A percentile compares a stretch with the other conserved stretches of the same genome.
phyloP scores from a whole-genome alignment of 2,797 vertebrate genomes.

The Notolabrus celidotus region DNA sequence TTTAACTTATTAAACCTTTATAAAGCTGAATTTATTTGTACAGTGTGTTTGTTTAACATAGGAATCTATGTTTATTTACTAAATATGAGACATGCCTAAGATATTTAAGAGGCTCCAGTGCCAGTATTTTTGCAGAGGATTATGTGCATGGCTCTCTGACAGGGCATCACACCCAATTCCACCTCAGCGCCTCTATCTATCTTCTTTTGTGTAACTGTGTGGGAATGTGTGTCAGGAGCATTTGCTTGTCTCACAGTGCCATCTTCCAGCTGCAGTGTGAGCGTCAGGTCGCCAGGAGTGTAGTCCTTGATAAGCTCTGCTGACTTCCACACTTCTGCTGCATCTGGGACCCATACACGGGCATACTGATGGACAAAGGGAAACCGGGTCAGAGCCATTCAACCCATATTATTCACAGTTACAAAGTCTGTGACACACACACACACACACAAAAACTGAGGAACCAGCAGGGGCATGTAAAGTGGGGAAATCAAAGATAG shows the following conservation, averaged over 20 bases:
- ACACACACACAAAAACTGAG: neutral
- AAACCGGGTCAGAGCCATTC: constrained; percentile 35
- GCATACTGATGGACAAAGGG: constrained; percentile 86
- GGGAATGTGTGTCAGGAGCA: constrained; percentile 1
- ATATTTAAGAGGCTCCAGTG: constrained; percentile 33
- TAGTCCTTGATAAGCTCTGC: constrained; percentile 93
- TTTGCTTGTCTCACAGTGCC: constrained; percentile 86
- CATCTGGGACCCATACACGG: constrained; percentile 96
- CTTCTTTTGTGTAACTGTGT: constrained; percentile 5
- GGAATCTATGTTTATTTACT: too few relatives aligned
- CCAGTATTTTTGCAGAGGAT: constrained; percentile 38
- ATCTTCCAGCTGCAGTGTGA: constrained; percentile 92
- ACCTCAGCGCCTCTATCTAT: constrained; percentile 17
- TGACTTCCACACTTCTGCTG: constrained; percentile 94
- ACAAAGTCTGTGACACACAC: neutral
- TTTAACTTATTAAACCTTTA: neutral
- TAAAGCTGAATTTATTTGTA: neutral
- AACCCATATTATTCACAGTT: constrained; percentile 13
- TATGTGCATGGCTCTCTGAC: constrained; percentile 32
- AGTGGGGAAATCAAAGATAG: neutral
- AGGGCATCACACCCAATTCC: constrained; percentile 49
- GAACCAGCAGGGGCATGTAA: constrained; percentile 5
- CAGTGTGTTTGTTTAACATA: constrained; percentile 9
- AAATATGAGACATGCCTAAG: neutral
- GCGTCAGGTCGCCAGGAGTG: constrained; percentile 88